Evolutionary conservation across 2,113 vertebrate species (phyloP).

Genomic region (Mola mola): DNA sequence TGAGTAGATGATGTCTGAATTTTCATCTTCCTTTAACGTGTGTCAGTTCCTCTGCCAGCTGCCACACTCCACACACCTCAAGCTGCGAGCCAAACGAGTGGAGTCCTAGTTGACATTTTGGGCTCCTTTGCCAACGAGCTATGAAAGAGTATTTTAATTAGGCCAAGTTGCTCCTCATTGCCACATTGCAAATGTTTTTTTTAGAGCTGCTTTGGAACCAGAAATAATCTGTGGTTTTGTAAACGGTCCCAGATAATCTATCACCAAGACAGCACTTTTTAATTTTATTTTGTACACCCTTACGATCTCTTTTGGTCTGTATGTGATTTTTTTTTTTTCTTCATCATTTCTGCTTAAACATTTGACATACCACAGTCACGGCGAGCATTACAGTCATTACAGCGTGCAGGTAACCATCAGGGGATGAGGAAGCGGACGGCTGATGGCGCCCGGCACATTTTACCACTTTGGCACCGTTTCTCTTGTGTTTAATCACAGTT

Average conservation of each 20-base stretch:
- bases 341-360: constrained; percentile 29
- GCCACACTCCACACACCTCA: too few species aligned
- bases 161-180: constrained; percentile 25
- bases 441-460: constrained; percentile 21
- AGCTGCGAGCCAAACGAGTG: too few species aligned
- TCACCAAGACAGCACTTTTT: too few species aligned
- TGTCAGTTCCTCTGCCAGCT: too few species aligned
- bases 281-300: too few species aligned
- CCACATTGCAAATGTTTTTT: constrained; percentile 34
- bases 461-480: constrained; percentile 18
- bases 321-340: constrained; percentile 8
- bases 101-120: constrained; percentile 1
- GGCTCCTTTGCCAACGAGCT: constrained; percentile 24
- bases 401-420: constrained; percentile 34
- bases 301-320: background rate
- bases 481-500: constrained; percentile 24
- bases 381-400: constrained; percentile 26
- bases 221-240: constrained; percentile 9
- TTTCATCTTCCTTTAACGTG: too few species aligned
- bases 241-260: too few species aligned
- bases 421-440: constrained; percentile 17
- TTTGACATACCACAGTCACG: constrained; percentile 25
- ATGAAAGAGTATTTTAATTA: constrained; percentile 52
- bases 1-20: too few species aligned
- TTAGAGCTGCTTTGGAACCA: constrained; percentile 32